A percentile compares a stretch with the other conserved stretches of the same genome.
These are phyloP conservation scores for Sesamia nonagrioides DNA, from an alignment of 1,140 invertebrate genomes.

Conservation along the genomic window DNA sequence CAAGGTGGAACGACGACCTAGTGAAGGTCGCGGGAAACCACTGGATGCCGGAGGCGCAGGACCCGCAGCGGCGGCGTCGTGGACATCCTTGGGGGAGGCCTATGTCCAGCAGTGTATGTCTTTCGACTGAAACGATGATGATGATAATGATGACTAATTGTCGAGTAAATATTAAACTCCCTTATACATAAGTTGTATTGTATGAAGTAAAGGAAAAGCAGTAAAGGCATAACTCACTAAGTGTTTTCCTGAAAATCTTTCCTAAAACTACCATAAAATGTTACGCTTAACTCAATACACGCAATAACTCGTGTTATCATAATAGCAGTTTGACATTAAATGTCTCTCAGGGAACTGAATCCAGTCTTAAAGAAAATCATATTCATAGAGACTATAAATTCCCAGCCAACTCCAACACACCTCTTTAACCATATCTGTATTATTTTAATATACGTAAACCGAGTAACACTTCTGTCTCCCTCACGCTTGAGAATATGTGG, in stretches of 20 bases:
- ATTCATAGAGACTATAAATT: slow-evolving; percentile 86
- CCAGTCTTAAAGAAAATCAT: slow-evolving; percentile 84
- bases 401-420: slow-evolving; percentile 68
- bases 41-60: too few species aligned
- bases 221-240: not conserved
- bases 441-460: slow-evolving; percentile 87
- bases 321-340: slow-evolving; percentile 74
- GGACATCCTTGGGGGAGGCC: too few species aligned
- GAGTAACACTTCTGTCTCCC: slow-evolving; percentile 61
- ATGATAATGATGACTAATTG: too few species aligned
- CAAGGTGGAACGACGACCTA: too few species aligned
- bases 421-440: slow-evolving; percentile 84
- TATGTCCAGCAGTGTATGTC: too few species aligned
- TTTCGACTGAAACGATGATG: too few species aligned
- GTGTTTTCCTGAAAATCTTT: not conserved
- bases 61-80: too few species aligned
- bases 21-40: too few species aligned
- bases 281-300: not conserved
- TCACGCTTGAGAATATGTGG: slow-evolving; percentile 38
- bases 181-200: too few species aligned
- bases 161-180: too few species aligned
- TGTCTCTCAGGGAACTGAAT: slow-evolving; percentile 77
- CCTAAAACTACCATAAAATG: not conserved
- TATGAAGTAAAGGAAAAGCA: too few species aligned
- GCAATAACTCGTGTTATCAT: slow-evolving; percentile 46